Evolutionary conservation across 1,140 invertebrate genomes (phyloP), one percentile per base, ranked within the genome.

Genomic region (Cydia pomonella): DNA sequence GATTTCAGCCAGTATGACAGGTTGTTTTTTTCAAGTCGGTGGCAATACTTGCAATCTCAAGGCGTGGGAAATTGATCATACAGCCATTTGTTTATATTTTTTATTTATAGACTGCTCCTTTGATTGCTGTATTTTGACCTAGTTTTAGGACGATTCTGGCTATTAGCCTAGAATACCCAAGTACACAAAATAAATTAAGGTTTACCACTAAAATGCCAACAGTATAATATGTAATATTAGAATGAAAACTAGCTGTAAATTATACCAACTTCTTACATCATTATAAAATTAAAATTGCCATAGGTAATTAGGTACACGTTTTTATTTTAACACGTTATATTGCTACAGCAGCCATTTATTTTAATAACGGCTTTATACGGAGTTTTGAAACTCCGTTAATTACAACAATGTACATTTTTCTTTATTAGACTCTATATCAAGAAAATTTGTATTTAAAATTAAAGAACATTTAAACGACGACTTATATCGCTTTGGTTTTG

Each of bases 1-100:
- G 64, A 69, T 69, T 59, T 59, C 53, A 59, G 53, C 53, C 53
- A 69, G 27, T 33, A 69, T 33, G 64, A 69, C 64, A 69, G 64
- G 53, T 59, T 59, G 53, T 59, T 59, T 59, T 59, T 59, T 59
- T 59, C 10, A 59, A 23, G 4, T 59, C 21, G 53, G 53, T 59
- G n/a, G n/a, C n/a, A n/a, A n/a, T n/a, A n/a, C n/a, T n/a, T 59
- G 53, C 27, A 69, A 69, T 33, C 27, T 69, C 64, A 33, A 69
- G 64, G 64, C 64, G 64, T 69, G 64, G 27, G 64, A 69, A 69
- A 59, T 59, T 33, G 64, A 33, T 18, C 64, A 18, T 69, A 18
- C 64, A 69, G 64, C 16, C 27, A 69, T 29, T 33, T 69, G 64
- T 69, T 69, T 69, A 69, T 38, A 38, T n/a, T 33, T 69, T 59